phyloP scores from a whole-genome alignment of 2,888 invertebrate genomes.

The Noctua comes region DNA sequence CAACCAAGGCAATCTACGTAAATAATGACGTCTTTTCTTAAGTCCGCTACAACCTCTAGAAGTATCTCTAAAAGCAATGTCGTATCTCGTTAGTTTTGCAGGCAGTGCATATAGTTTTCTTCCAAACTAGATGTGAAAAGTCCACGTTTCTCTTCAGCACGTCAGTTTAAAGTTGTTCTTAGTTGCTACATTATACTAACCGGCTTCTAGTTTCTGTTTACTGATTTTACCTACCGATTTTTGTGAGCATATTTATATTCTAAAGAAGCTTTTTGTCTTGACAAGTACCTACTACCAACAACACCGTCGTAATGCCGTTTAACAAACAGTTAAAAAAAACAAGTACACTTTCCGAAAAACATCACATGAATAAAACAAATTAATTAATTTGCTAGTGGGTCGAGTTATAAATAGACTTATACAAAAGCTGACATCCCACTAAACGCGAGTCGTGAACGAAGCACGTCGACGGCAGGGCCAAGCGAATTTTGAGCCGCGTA shows the following conservation, averaged over 20 bases:
- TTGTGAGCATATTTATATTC: too few species aligned
- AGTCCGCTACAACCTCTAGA: constrained; percentile 40
- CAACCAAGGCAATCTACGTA: constrained; percentile 60
- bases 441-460: constrained; percentile 6
- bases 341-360: not conserved
- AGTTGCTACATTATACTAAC: not conserved
- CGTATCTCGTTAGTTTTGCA: constrained; percentile 54
- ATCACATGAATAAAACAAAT: constrained; percentile 13
- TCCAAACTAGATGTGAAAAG: constrained; percentile 47
- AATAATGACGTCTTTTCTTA: constrained; percentile 59
- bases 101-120: constrained; percentile 45
- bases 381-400: constrained; percentile 18
- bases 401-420: constrained; percentile 21
- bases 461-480: constrained; percentile 5
- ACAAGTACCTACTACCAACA: not conserved
- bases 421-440: constrained; percentile 21
- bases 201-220: not conserved
- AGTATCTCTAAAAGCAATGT: constrained; percentile 57
- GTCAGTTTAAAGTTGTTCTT: constrained; percentile 40
- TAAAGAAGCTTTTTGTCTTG: not conserved
- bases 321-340: too few species aligned
- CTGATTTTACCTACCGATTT: too few species aligned
- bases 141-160: constrained; percentile 33
- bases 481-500: constrained; percentile 15
- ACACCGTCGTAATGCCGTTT: not conserved